These are phyloP conservation scores for Daphoenositta chrysoptera DNA, from an alignment of 2,113 vertebrate species.

Conservation along the genomic window DNA sequence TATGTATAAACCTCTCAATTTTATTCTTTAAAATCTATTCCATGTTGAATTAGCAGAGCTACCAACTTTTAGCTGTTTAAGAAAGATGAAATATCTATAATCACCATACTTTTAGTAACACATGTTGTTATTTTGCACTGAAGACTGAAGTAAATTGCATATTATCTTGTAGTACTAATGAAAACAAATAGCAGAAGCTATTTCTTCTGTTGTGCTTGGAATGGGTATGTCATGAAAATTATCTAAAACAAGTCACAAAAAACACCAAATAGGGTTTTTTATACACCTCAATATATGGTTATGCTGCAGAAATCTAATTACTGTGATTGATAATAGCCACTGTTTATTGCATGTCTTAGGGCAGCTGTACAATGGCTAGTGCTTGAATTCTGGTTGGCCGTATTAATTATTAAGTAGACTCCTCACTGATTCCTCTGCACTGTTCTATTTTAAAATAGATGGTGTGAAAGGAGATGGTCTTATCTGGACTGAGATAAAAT, in stretches of 20 bases:
- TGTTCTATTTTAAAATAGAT: slow-evolving; percentile 11
- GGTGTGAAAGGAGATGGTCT: background rate
- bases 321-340: background rate
- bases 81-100: background rate
- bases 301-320: background rate
- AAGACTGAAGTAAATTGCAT: background rate
- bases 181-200: background rate
- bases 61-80: background rate
- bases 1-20: background rate
- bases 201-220: background rate
- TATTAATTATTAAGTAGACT: background rate
- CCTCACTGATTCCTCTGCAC: background rate
- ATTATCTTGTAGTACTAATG: background rate
- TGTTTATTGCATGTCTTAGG: background rate
- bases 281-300: background rate
- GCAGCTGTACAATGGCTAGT: background rate
- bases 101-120: background rate
- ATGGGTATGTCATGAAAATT: background rate
- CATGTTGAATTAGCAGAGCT: background rate
- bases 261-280: background rate
- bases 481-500: background rate
- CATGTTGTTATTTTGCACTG: background rate
- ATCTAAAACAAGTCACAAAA: background rate
- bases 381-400: background rate
- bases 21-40: background rate